phyloP scores from a whole-genome alignment of 2,797 vertebrate genomes.

The Lepilemur ruficaudatus region DNA sequence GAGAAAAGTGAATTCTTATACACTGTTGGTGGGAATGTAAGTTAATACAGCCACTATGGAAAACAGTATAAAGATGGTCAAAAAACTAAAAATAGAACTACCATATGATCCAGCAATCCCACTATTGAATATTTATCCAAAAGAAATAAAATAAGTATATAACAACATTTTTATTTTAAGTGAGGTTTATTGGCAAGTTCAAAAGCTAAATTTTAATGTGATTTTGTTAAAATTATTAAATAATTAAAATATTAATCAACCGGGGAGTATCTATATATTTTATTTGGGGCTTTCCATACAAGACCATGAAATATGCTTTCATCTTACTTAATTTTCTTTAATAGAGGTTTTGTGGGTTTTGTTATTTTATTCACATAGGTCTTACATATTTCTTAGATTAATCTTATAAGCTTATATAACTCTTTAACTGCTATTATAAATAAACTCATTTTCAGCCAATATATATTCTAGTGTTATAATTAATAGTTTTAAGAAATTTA shows the following conservation, averaged over 20 bases:
- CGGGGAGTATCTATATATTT: background rate
- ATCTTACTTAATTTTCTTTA: background rate
- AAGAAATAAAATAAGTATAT: too few relatives aligned
- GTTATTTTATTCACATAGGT: background rate
- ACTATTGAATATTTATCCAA: too few relatives aligned
- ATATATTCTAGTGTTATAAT: background rate
- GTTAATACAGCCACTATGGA: too few relatives aligned
- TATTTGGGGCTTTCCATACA: background rate
- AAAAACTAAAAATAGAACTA: too few relatives aligned
- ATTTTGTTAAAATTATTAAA: background rate
- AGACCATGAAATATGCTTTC: background rate
- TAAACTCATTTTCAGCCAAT: background rate
- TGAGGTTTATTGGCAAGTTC: background rate
- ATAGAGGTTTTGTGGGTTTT: background rate
- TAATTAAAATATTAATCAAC: background rate
- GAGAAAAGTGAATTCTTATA: too few relatives aligned
- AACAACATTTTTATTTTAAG: too few relatives aligned
- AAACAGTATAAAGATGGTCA: too few relatives aligned
- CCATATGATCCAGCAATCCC: too few relatives aligned
- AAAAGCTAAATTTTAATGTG: background rate
- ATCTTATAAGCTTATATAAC: background rate
- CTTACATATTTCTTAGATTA: background rate
- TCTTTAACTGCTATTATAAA: background rate
- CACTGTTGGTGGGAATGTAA: too few relatives aligned
- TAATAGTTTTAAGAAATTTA: background rate